These are phyloP conservation scores for Beroe forskalii DNA, from an alignment of 37 sponge, comb jelly and placozoan species.

Conservation along the genomic window DNA sequence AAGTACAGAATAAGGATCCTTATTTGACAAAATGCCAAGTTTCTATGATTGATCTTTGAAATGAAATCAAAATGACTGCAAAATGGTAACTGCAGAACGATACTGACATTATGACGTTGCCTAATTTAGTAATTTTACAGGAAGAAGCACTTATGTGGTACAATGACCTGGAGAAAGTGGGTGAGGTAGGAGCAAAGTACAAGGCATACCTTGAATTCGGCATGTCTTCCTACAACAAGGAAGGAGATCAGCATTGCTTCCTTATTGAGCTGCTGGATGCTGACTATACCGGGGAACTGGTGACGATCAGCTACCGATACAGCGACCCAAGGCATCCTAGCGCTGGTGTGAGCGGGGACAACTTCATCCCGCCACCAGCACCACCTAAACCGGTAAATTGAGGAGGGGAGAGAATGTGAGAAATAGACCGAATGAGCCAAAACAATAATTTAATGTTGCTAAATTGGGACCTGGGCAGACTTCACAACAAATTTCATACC, in stretches of 20 bases:
- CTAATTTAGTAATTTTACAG: no score
- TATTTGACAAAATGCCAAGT: no score
- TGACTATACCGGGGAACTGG: background rate
- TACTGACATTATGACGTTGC: no score
- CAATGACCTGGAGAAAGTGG: slow-evolving; percentile 16
- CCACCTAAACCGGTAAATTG: background rate
- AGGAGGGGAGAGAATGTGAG: no score
- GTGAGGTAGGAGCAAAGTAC: background rate
- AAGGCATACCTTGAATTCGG: slow-evolving; percentile 3
- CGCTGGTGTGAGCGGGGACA: background rate
- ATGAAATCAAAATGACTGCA: no score
- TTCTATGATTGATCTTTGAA: no score
- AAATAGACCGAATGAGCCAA: no score
- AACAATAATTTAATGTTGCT: no score
- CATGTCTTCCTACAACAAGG: background rate
- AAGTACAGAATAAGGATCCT: no score
- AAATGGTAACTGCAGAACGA: no score
- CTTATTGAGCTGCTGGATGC: background rate
- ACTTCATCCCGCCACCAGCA: background rate
- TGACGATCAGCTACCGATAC: background rate
- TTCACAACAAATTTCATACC: no score
- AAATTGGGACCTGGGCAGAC: no score
- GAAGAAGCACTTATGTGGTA: background rate
- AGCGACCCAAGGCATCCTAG: background rate
- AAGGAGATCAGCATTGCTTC: background rate